Percentiles rank a stretch among this genome's conserved stretches.
phyloP scores from a whole-genome alignment of 1,140 invertebrate species.

The Pollicipes pollicipes region DNA sequence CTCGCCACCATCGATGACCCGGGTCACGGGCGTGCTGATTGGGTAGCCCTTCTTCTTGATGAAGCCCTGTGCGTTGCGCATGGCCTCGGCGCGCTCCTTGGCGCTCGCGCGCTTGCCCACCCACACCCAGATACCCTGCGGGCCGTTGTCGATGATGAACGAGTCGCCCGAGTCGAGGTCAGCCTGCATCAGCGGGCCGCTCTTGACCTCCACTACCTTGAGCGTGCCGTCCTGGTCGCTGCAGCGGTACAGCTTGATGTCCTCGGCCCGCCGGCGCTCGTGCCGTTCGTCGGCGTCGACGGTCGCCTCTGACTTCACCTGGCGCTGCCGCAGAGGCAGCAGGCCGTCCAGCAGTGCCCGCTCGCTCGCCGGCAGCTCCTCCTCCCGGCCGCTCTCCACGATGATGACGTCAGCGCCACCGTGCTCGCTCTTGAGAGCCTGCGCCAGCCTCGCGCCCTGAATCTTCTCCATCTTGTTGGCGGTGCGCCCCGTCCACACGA shows the following conservation, averaged over 20 bases:
- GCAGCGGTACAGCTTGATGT: slow-evolving; percentile 47
- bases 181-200: slow-evolving; percentile 53
- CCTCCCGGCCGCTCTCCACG: slow-evolving; percentile 70
- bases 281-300: slow-evolving; percentile 23
- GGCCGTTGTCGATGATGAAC: slow-evolving; percentile 71
- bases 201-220: slow-evolving; percentile 60
- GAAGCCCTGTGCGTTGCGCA: slow-evolving; percentile 71
- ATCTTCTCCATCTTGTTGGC: slow-evolving; percentile 49
- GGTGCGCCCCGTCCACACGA: slow-evolving; percentile 60
- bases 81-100: slow-evolving; percentile 53
- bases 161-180: slow-evolving; percentile 66
- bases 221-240: slow-evolving; percentile 51
- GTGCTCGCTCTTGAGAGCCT: slow-evolving; percentile 25
- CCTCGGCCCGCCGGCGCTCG: slow-evolving; percentile 17
- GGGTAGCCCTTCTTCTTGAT: slow-evolving; percentile 71
- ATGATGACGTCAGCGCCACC: slow-evolving; percentile 41
- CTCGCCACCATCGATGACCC: slow-evolving; percentile 61
- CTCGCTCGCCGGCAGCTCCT: slow-evolving; percentile 42
- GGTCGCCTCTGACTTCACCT: slow-evolving; percentile 19
- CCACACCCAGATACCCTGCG: slow-evolving; percentile 75
- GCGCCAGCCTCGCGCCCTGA: slow-evolving; percentile 32
- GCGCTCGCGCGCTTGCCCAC: slow-evolving; percentile 51
- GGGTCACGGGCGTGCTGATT: slow-evolving; percentile 48
- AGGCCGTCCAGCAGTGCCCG: slow-evolving; percentile 45
- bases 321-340: slow-evolving; percentile 40